These are phyloP conservation scores for Notamacropus eugenii DNA, from an alignment of 2,797 vertebrate genomes.

Conservation along the genomic window DNA sequence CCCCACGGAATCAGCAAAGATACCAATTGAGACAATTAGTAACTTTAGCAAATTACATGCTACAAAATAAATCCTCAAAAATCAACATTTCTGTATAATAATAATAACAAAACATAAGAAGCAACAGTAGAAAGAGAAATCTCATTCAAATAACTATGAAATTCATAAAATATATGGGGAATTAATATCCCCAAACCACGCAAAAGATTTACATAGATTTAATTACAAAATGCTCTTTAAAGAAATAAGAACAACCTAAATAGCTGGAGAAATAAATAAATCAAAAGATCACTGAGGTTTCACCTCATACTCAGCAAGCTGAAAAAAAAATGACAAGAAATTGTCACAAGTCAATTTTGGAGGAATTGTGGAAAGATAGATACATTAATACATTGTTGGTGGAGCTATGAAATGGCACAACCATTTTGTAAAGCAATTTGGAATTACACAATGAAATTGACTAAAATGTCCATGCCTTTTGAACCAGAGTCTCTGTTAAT, in stretches of 20 bases:
- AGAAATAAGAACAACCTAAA: not conserved
- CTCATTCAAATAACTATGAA: not conserved
- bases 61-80: not conserved
- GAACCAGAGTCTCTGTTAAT: too few relatives aligned
- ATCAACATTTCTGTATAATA: not conserved
- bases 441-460: too few relatives aligned
- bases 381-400: not conserved
- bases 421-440: too few relatives aligned
- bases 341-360: not conserved
- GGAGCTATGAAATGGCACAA: too few relatives aligned
- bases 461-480: too few relatives aligned
- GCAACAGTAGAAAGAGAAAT: not conserved
- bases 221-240: not conserved
- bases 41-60: not conserved
- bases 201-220: not conserved
- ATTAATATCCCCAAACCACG: not conserved
- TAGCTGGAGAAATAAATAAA: not conserved
- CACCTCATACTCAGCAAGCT: not conserved
- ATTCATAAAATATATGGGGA: not conserved
- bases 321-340: not conserved
- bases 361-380: not conserved
- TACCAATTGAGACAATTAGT: not conserved
- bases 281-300: not conserved
- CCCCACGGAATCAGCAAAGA: not conserved
- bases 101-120: not conserved